These are phyloP conservation scores for Oncorhynchus tshawytscha DNA, from an alignment of 2,113 vertebrate genomes.

Conservation along the genomic window DNA sequence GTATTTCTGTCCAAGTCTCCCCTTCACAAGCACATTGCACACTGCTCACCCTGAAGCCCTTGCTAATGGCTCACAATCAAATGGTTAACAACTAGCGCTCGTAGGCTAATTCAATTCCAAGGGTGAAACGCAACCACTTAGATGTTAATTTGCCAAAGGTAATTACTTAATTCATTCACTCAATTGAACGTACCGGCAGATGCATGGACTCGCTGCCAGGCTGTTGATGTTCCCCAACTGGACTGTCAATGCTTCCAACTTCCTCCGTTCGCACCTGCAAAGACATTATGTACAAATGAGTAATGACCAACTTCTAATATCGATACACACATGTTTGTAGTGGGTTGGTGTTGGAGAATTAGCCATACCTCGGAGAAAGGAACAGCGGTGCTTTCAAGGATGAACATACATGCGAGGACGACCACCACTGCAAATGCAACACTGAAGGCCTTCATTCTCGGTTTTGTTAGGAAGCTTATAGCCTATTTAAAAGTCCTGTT, in stretches of 20 bases:
- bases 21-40: neutral
- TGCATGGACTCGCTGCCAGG: conserved; percentile 30
- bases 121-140: conserved; percentile 54
- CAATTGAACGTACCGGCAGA: conserved; percentile 64
- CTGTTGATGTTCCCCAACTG: conserved; percentile 49
- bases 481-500: conserved; percentile 37
- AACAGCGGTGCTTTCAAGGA: conserved; percentile 55
- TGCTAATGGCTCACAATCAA: neutral
- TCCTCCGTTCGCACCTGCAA: conserved; percentile 63
- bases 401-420: conserved; percentile 67
- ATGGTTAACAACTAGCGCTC: neutral
- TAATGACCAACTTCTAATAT: neutral
- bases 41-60: neutral
- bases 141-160: conserved; percentile 54
- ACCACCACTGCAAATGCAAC: conserved; percentile 69
- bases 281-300: conserved; percentile 38
- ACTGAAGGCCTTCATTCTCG: conserved; percentile 62
- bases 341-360: neutral
- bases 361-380: conserved; percentile 67
- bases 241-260: conserved; percentile 54
- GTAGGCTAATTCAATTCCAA: conserved; percentile 13
- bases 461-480: neutral
- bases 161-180: conserved; percentile 62
- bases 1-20: conserved; percentile 18
- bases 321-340: no score